Base-by-base conservation (phyloP, 2,113 vertebrate species). In the Tretioscincus oriximinensis region DNA sequence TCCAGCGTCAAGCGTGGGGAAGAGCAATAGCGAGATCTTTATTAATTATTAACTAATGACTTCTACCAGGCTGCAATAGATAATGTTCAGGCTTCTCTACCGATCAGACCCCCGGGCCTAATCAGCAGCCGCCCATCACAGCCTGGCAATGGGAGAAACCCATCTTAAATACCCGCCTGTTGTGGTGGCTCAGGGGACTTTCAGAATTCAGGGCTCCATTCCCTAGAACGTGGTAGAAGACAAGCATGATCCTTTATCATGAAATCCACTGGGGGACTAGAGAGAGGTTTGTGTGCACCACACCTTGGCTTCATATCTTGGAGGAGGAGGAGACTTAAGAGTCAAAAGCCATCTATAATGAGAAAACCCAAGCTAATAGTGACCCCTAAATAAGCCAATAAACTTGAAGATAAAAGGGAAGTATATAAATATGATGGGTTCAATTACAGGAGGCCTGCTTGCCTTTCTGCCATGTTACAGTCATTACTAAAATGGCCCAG, bases 1-100 rank as follows among this genome's bases (percentile, higher is more conserved):
- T 70, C 86, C 78, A 12, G 86, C 93, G 89, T 76, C 8, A 47
- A 89, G 90, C 84, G 58, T 84, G 0, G 88, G 8, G 1, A 87
- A 81, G 87, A 92, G 89, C 85, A 88, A 91, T 87, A 88, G 85
- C 86, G 89, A 90, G 91, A 90, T 92, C 95, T 95, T 95, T 96
- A 96, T 96, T 95, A 96, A 96, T 96, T 95, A 96, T 95, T 95
- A 95, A 95, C 90, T 94, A 93, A 95, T 88, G 86, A 95, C 92
- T 95, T 85, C 84, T 87, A 87, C 81, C 67, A 21, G 54, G 67
- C 78, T 1, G 2, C 94, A 95, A 95, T 93, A 90, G 93, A 95
- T 94, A 95, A 92, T 67, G 0, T 78, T 92, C 90, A 90, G 85
- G 93, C 91, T 85, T 70, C 83, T 73, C 74, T 0, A 82, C 75